Evolutionary conservation across 2,888 invertebrate genomes (phyloP).

Genomic region (Frankliniella fusca): DNA sequence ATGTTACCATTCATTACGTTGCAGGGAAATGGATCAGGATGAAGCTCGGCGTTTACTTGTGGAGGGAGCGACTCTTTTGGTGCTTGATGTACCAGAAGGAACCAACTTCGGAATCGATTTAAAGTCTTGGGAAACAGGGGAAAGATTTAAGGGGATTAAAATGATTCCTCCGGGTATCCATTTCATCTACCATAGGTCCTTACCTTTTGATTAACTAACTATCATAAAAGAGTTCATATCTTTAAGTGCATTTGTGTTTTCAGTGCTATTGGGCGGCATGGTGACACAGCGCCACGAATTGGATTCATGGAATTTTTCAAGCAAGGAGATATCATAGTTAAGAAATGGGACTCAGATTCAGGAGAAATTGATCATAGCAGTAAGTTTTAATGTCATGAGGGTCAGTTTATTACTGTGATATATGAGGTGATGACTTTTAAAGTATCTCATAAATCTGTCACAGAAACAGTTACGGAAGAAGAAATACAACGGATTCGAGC

Average conservation of each 20-base stretch:
- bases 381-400: constrained; percentile 45
- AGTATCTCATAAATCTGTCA: constrained; percentile 31
- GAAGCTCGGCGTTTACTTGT: constrained; percentile 69
- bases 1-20: neutral
- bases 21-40: constrained; percentile 64
- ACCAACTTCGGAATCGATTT: constrained; percentile 97
- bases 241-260: constrained; percentile 36
- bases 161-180: constrained; percentile 98
- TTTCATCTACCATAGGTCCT: constrained; percentile 78
- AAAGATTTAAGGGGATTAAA: constrained; percentile 91
- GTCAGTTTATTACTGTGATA: constrained; percentile 30
- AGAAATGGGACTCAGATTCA: constrained; percentile 73
- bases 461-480: constrained; percentile 57
- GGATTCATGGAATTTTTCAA: constrained; percentile 85
- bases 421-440: constrained; percentile 21
- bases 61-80: constrained; percentile 77
- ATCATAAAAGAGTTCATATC: constrained; percentile 27
- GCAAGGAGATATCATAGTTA: constrained; percentile 76
- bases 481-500: constrained; percentile 61
- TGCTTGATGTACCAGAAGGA: constrained; percentile 80
- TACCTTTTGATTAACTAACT: constrained; percentile 50
- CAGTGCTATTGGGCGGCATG: constrained; percentile 53
- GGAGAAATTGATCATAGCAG: constrained; percentile 66
- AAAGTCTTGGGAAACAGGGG: constrained; percentile 83
- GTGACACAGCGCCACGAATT: constrained; percentile 57